Evolutionary conservation across 1,140 invertebrate species (phyloP).

Genomic region (Muscidifurax raptorellus): DNA sequence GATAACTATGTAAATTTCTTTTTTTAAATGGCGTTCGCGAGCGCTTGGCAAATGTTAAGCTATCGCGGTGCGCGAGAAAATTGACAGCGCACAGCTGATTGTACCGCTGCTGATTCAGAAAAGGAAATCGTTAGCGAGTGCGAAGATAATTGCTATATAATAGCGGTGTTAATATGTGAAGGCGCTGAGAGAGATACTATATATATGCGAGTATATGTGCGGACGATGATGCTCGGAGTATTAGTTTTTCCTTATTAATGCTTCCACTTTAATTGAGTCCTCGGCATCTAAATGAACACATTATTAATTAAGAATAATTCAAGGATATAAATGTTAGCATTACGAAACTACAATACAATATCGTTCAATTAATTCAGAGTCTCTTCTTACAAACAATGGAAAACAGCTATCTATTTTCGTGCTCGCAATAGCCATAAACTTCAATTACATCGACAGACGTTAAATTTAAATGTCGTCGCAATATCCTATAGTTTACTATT

Average conservation of each 20-base stretch:
- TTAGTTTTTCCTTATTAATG: too few relatives aligned
- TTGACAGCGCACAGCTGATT: not conserved
- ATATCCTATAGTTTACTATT: not conserved
- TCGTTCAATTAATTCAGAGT: too few relatives aligned
- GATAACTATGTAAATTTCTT: not conserved
- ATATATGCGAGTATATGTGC: too few relatives aligned
- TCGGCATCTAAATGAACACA: too few relatives aligned
- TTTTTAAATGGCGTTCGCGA: constrained; percentile 8
- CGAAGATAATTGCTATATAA: not conserved
- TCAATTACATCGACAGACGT: not conserved
- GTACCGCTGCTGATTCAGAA: not conserved
- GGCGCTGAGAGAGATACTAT: not conserved
- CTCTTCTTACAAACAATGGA: too few relatives aligned
- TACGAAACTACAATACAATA: too few relatives aligned
- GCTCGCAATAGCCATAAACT: not conserved
- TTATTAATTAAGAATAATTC: too few relatives aligned
- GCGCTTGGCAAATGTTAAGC: not conserved
- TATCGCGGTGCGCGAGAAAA: not conserved
- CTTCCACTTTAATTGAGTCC: too few relatives aligned
- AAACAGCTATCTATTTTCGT: too few relatives aligned
- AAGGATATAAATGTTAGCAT: too few relatives aligned
- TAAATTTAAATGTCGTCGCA: not conserved
- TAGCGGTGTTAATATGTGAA: not conserved
- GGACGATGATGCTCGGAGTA: too few relatives aligned
- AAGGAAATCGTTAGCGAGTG: not conserved